These are phyloP conservation scores for Ailurus styani DNA, from an alignment of 2,113 vertebrate genomes.

Conservation along the genomic window DNA sequence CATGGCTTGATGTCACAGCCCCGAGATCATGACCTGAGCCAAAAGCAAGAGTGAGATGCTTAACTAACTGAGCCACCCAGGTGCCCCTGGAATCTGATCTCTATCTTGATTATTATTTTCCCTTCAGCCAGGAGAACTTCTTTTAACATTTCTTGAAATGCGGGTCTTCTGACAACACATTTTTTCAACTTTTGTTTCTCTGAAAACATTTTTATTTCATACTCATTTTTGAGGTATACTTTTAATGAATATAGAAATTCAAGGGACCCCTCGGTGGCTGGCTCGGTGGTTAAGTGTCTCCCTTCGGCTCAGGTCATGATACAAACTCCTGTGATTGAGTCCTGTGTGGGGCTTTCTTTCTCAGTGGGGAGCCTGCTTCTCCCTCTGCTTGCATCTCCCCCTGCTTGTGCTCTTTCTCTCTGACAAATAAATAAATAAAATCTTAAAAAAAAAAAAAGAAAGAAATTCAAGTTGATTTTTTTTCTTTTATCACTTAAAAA, in stretches of 20 bases:
- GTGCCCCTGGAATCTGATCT: background rate
- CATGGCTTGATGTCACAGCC: background rate
- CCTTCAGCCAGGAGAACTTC: background rate
- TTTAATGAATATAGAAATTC: background rate
- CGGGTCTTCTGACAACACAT: background rate
- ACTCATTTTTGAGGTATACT: background rate
- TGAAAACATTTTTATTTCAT: background rate
- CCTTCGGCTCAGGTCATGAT: background rate
- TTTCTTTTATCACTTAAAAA: background rate
- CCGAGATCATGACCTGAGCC: background rate
- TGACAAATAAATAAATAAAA: background rate
- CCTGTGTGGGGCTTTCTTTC: rapidly evolving
- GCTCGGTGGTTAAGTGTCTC: no score
- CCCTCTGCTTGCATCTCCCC: background rate
- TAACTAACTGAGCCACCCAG: background rate
- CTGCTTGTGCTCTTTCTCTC: background rate
- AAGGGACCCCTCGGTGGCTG: no score
- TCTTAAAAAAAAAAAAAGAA: background rate
- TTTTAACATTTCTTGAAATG: background rate
- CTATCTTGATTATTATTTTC: background rate
- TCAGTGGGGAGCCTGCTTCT: background rate
- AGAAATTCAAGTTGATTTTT: background rate
- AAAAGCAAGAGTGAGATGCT: background rate
- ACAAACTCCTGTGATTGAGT: background rate
- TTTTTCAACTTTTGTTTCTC: background rate